These are phyloP conservation scores for Pangasius macronema DNA, from an alignment of 2,797 vertebrate species.

Conservation along the genomic window DNA sequence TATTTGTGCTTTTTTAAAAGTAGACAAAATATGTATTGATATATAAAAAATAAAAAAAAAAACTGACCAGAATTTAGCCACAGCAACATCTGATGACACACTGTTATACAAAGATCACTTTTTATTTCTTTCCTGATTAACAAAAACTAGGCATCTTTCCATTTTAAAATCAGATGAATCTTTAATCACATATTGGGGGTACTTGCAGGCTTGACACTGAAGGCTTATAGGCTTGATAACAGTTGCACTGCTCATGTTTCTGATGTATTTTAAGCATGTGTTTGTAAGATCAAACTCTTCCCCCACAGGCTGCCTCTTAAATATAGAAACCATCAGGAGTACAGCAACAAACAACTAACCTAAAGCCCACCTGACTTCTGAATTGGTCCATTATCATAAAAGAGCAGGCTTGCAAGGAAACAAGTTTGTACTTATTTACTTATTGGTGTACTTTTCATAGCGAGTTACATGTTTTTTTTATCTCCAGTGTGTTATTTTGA, in stretches of 20 bases:
- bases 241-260: background rate
- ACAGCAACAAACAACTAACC: background rate
- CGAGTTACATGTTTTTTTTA: background rate
- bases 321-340: background rate
- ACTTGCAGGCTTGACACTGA: background rate
- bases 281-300: background rate
- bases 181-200: background rate
- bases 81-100: background rate
- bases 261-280: background rate
- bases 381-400: background rate
- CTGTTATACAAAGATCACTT: background rate
- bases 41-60: background rate
- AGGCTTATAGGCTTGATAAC: background rate
- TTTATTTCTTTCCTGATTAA: background rate
- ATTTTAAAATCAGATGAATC: background rate
- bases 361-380: background rate
- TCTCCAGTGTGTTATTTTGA: background rate
- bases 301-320: background rate
- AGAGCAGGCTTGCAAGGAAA: background rate
- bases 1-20: background rate
- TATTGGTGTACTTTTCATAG: background rate
- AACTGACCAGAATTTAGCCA: background rate
- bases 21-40: background rate
- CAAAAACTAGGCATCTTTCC: background rate
- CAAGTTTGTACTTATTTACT: background rate